These are phyloP conservation scores for Turdus rufiventris DNA, from an alignment of 2,113 vertebrate species.

Conservation along the genomic window DNA sequence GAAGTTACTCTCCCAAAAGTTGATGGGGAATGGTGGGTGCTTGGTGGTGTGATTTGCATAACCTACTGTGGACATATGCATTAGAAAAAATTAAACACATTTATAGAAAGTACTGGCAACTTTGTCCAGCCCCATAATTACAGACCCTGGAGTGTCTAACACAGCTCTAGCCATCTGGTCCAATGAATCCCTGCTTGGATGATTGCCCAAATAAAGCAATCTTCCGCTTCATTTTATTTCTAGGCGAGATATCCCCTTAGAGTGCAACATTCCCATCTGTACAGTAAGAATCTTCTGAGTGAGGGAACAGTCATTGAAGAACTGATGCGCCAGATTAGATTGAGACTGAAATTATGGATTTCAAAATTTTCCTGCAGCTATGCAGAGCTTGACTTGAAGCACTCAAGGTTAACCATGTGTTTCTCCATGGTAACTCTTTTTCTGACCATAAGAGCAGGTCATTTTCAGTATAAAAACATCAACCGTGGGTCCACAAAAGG, in stretches of 20 bases:
- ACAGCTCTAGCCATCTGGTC: background rate
- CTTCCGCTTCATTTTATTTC: background rate
- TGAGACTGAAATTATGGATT: background rate
- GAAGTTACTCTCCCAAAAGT: background rate
- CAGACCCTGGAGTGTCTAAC: background rate
- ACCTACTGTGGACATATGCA: background rate
- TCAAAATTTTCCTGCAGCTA: background rate
- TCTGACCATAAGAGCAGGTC: background rate
- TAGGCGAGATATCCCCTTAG: background rate
- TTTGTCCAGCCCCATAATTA: background rate
- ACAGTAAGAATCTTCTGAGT: background rate
- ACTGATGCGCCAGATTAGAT: background rate
- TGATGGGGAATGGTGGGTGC: accelerated
- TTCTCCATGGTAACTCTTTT: background rate
- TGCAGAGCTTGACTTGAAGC: background rate
- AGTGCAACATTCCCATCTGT: background rate
- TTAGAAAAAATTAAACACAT: background rate
- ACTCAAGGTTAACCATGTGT: background rate
- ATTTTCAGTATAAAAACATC: background rate
- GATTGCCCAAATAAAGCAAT: background rate
- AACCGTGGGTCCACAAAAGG: background rate
- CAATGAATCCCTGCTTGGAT: background rate
- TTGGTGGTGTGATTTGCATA: background rate
- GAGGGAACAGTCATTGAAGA: background rate
- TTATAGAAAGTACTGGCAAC: background rate